Percentiles rank a stretch among this genome's conserved stretches.
Evolutionary conservation across 2,888 invertebrate species (phyloP).

Genomic region (Caenorhabditis sinica): DNA sequence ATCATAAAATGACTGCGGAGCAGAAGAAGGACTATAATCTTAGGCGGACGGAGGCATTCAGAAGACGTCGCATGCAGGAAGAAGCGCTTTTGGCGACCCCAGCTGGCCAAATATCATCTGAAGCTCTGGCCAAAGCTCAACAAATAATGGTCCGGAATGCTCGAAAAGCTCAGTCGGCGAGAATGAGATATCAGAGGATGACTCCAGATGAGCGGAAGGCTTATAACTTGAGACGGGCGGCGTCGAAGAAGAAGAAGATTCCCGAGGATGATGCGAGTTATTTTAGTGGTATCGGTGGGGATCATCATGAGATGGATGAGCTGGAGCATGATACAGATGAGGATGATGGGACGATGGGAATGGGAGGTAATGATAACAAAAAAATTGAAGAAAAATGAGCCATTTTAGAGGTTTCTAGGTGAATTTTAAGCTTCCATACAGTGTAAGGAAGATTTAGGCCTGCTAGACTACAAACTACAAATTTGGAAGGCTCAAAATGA

Average conservation of each 20-base stretch:
- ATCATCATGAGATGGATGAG: not conserved
- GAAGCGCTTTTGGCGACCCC: constrained; percentile 81
- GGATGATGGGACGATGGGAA: not conserved
- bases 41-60: constrained; percentile 81
- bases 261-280: not conserved
- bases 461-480: too few species aligned
- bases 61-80: constrained; percentile 77
- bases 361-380: not conserved
- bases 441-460: too few species aligned
- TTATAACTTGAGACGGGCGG: constrained; percentile 54
- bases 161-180: constrained; percentile 73
- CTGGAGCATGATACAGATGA: not conserved
- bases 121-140: constrained; percentile 71
- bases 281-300: not conserved
- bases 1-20: constrained; percentile 77
- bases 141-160: constrained; percentile 75
- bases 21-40: constrained; percentile 81
- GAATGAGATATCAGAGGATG: constrained; percentile 73
- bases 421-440: too few species aligned
- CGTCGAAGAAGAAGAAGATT: constrained; percentile 33
- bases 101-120: constrained; percentile 73
- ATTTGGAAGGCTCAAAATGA: too few species aligned
- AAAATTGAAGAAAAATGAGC: too few species aligned
- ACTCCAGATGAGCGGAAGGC: constrained; percentile 70
- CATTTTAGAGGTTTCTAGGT: not conserved